Conservation (phyloP, 1,140 invertebrate species). For the Hylyphantes graminicola region DNA sequence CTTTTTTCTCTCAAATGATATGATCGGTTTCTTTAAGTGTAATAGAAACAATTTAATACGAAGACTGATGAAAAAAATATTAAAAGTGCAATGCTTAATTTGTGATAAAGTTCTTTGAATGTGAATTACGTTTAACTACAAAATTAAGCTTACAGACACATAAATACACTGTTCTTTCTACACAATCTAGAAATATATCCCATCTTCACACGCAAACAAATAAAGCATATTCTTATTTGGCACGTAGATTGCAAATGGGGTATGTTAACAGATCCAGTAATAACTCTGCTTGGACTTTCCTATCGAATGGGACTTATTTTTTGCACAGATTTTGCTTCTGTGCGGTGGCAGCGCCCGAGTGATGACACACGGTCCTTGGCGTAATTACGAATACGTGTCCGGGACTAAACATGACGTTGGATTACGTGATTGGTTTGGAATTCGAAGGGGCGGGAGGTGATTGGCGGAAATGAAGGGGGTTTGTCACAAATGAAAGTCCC, state of each 20-base stretch:
- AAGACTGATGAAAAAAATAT: no score
- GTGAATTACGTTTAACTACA: no score
- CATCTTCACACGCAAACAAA: neutral
- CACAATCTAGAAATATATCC: no score
- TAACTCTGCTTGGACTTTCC: neutral
- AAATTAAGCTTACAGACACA: no score
- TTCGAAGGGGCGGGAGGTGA: constrained; percentile 3
- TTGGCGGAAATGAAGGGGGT: neutral
- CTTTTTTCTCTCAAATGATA: no score
- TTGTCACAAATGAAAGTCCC: neutral
- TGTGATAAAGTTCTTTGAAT: no score
- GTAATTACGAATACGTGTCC: constrained; percentile 54
- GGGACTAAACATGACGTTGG: constrained; percentile 8
- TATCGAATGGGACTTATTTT: neutral
- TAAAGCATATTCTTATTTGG: neutral
- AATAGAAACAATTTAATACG: no score
- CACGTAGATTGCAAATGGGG: constrained; percentile 47
- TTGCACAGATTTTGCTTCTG: neutral
- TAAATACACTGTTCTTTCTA: no score
- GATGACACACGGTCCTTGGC: constrained; percentile 40
- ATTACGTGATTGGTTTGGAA: constrained; percentile 54
- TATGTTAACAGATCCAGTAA: constrained; percentile 44
- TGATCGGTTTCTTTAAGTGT: no score
- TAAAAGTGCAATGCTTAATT: no score
- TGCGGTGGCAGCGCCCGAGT: constrained; percentile 39